These are phyloP conservation scores for Eurypyga helias DNA, from an alignment of 2,113 vertebrate species.

Conservation along the genomic window DNA sequence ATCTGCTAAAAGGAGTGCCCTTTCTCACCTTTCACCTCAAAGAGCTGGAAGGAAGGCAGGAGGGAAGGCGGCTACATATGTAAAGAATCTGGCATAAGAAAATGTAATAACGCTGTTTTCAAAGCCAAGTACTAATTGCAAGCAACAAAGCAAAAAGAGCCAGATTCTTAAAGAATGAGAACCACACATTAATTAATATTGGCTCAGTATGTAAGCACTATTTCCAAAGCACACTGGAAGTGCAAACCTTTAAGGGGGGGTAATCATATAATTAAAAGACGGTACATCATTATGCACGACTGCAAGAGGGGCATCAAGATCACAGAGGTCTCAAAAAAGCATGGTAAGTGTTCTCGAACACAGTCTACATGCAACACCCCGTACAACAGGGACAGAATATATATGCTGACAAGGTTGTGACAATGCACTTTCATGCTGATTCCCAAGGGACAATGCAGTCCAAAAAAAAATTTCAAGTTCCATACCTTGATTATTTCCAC, in stretches of 20 bases:
- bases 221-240: not conserved
- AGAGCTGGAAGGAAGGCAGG: not conserved
- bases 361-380: not conserved
- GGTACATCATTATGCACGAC: not conserved
- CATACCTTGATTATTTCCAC: slow-evolving; percentile 99
- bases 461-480: not conserved
- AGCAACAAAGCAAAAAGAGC: not conserved
- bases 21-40: not conserved
- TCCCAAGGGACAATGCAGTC: not conserved
- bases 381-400: not conserved
- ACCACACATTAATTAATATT: not conserved
- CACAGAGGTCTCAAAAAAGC: not conserved
- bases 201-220: not conserved
- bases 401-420: not conserved
- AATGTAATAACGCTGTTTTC: not conserved
- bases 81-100: not conserved
- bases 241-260: not conserved
- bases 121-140: not conserved
- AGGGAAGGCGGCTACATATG: not conserved
- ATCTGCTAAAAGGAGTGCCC: not conserved
- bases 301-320: not conserved
- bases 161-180: not conserved
- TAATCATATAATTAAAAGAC: not conserved
- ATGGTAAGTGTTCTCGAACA: not conserved
- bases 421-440: not conserved